These are phyloP conservation scores for Euclidia mi DNA, from an alignment of 2,888 invertebrate species.

Conservation along the genomic window DNA sequence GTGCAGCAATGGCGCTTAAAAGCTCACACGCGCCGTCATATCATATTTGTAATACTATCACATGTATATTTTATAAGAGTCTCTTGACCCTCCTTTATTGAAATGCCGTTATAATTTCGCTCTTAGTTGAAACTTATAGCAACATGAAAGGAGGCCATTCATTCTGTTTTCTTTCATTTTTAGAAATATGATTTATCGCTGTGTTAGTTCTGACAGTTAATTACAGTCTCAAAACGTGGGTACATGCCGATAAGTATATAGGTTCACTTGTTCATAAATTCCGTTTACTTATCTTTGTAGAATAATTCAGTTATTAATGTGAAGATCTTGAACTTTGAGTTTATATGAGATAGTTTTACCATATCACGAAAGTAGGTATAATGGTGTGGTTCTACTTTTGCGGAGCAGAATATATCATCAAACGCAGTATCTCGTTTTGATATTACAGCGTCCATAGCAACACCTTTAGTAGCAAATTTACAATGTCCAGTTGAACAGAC, in stretches of 20 bases:
- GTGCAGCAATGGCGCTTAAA: not conserved
- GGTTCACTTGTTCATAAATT: not conserved
- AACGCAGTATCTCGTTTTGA: no score
- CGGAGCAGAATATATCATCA: no score
- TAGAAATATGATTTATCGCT: slow-evolving; percentile 15
- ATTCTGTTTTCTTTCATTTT: slow-evolving; percentile 39
- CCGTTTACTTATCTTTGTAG: not conserved
- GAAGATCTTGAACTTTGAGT: no score
- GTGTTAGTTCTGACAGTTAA: slow-evolving; percentile 30
- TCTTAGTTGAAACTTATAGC: slow-evolving; percentile 40
- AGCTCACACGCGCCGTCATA: not conserved
- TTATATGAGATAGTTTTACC: no score
- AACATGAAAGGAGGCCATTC: slow-evolving; percentile 32
- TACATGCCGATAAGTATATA: not conserved
- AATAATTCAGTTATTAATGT: not conserved
- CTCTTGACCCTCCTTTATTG: not conserved
- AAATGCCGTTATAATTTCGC: slow-evolving; percentile 32
- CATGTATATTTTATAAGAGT: not conserved
- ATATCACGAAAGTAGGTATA: no score
- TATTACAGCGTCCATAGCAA: no score
- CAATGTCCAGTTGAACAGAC: no score
- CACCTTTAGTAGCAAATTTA: no score
- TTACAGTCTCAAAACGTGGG: slow-evolving; percentile 26
- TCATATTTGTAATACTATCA: not conserved
- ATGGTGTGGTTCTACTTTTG: no score